Conservation (phyloP, 2,113 vertebrate genomes). For the Sebastes schlegelii region DNA sequence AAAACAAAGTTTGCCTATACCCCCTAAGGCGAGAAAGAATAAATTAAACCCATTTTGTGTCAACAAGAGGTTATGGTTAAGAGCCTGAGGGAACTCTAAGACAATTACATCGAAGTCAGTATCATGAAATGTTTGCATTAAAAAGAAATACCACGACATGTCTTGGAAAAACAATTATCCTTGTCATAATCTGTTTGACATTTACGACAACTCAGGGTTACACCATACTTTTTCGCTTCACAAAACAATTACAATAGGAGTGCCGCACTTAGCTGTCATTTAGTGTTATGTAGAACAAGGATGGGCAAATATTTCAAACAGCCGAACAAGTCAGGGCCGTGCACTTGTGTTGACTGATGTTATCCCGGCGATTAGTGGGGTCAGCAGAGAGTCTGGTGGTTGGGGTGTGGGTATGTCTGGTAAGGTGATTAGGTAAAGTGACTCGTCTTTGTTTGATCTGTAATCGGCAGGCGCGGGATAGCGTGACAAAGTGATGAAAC, state of each 20-base stretch:
- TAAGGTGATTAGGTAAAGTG: background rate
- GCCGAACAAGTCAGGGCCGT: conserved; percentile 35
- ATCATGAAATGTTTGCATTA: background rate
- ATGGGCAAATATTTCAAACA: conserved; percentile 53
- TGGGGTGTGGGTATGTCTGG: background rate
- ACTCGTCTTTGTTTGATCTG: background rate
- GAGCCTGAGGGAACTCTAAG: background rate
- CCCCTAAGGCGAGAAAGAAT: background rate
- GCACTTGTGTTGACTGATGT: background rate
- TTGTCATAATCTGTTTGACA: background rate
- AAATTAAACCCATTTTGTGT: background rate
- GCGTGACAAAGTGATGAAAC: background rate
- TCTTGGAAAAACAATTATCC: conserved; percentile 49
- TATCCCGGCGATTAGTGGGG: background rate
- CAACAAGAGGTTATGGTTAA: background rate
- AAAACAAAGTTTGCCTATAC: too few relatives aligned
- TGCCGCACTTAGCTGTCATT: conserved; percentile 43
- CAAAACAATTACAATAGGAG: conserved; percentile 77
- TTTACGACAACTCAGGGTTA: conserved; percentile 22
- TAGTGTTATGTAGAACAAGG: conserved; percentile 9
- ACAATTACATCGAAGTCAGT: background rate
- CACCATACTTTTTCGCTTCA: background rate
- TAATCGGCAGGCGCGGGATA: background rate
- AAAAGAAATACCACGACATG: background rate
- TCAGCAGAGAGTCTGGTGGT: background rate